Conservation (phyloP, 2,797 vertebrate genomes). For the Argentina silus region DNA sequence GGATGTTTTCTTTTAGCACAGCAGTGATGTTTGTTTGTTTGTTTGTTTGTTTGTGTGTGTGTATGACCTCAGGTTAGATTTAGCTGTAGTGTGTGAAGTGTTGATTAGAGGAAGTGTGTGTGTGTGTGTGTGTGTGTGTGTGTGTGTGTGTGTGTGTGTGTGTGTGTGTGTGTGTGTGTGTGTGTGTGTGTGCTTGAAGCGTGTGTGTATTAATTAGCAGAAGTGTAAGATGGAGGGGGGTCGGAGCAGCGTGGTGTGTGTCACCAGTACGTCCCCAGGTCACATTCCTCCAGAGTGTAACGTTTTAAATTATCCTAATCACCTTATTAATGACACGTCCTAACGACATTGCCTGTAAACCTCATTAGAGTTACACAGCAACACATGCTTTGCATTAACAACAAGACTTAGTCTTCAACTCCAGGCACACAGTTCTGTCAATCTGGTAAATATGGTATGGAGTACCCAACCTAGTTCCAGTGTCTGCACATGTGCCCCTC, state of each 20-base stretch:
- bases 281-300: slow-evolving; percentile 34
- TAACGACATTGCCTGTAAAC: slow-evolving; percentile 4
- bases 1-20: background rate
- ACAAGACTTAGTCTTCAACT: slow-evolving; percentile 27
- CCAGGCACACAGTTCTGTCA: background rate
- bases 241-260: background rate
- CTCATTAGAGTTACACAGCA: slow-evolving; percentile 30
- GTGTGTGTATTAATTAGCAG: slow-evolving; percentile 2
- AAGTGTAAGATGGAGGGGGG: slow-evolving; percentile 14
- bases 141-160: background rate
- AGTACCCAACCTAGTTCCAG: background rate
- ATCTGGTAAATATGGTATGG: background rate
- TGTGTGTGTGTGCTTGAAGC: background rate
- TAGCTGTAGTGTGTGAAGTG: background rate
- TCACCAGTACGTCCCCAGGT: slow-evolving; percentile 18
- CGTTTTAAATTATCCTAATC: slow-evolving; percentile 26
- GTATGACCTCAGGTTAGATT: background rate
- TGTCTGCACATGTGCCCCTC: background rate
- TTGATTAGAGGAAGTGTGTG: background rate
- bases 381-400: slow-evolving; percentile 14
- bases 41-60: background rate
- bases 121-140: background rate
- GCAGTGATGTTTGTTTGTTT: background rate
- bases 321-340: slow-evolving; percentile 25
- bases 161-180: background rate